phyloP scores from a whole-genome alignment of 2,888 invertebrate species.

The Labia minor region DNA sequence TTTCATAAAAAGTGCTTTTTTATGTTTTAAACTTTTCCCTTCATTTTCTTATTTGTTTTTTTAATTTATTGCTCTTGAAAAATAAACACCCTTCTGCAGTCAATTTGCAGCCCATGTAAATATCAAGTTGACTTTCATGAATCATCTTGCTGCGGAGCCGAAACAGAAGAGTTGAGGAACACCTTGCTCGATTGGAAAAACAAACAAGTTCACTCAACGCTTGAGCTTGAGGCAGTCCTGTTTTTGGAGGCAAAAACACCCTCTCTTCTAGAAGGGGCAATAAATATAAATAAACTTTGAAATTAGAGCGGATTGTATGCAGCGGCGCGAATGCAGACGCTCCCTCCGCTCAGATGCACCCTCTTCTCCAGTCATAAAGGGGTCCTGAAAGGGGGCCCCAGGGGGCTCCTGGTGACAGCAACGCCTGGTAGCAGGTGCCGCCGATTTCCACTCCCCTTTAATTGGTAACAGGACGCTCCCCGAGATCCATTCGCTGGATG shows the following conservation, averaged over 20 bases:
- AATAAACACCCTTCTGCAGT: too few species aligned
- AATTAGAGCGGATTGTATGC: constrained; percentile 13
- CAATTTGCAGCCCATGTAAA: constrained; percentile 1
- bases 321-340: background rate
- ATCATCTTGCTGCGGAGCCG: background rate
- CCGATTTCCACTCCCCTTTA: background rate
- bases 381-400: background rate
- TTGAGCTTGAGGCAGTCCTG: background rate
- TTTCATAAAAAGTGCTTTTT: too few species aligned
- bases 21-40: too few species aligned
- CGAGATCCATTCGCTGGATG: background rate
- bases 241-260: background rate
- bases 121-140: background rate
- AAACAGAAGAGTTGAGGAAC: background rate
- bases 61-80: too few species aligned
- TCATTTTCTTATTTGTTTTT: too few species aligned
- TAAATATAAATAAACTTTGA: constrained; percentile 13
- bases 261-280: background rate
- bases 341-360: background rate
- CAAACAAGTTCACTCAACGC: background rate
- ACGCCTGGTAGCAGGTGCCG: background rate
- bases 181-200: background rate
- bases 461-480: constrained; percentile 3
- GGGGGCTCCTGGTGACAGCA: too few species aligned
- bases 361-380: background rate